A percentile compares a stretch with the other conserved stretches of the same genome.
phyloP scores from a whole-genome alignment of 2,797 vertebrate genomes.

The Adelosebastes latens region DNA sequence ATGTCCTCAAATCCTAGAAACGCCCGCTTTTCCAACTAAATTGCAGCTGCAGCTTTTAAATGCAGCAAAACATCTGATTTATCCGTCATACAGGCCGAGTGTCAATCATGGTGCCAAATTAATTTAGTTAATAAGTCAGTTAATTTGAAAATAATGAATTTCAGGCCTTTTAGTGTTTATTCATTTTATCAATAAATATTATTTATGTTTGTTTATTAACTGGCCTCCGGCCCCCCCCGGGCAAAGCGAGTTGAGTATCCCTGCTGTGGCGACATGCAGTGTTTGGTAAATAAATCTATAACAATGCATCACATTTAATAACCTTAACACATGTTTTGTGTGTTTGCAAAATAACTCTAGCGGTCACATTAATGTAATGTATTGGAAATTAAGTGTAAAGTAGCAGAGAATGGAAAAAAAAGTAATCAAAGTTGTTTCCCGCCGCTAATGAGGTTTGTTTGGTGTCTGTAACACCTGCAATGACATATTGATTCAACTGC shows the following conservation, averaged over 20 bases:
- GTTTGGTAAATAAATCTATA: neutral
- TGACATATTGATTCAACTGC: neutral
- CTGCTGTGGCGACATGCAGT: neutral
- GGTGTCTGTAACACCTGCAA: neutral
- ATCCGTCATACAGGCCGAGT: neutral
- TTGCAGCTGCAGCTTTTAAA: neutral
- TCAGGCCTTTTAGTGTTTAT: neutral
- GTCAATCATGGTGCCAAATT: neutral
- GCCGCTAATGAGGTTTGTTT: neutral
- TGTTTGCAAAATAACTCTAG: neutral
- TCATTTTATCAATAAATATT: neutral
- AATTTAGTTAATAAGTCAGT: too few relatives aligned
- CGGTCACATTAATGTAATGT: neutral
- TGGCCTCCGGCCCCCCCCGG: too few relatives aligned
- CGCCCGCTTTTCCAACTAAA: too few relatives aligned
- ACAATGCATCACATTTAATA: neutral
- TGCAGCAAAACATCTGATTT: neutral
- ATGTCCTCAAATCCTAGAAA: neutral
- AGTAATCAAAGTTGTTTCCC: neutral
- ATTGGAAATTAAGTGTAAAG: neutral
- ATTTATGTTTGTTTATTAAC: neutral
- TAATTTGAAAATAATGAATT: neutral
- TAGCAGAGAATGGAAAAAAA: neutral
- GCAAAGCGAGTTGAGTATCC: too few relatives aligned
- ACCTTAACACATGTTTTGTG: neutral